phyloP scores from a whole-genome alignment of 2,797 vertebrate genomes.

The Dromococcyx pavoninus region DNA sequence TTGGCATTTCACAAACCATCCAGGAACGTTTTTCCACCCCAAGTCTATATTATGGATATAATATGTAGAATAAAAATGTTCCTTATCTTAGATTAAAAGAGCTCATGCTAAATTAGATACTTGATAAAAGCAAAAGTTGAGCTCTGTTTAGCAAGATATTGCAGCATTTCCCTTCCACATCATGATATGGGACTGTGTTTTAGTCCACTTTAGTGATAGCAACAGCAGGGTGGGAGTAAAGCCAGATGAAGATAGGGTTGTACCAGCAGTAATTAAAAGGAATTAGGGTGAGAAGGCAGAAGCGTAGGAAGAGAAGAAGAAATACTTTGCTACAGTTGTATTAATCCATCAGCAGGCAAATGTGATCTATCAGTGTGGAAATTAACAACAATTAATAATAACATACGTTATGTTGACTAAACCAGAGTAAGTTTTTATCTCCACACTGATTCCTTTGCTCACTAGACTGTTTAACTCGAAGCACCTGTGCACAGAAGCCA shows the following conservation, averaged over 20 bases:
- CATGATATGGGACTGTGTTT: neutral
- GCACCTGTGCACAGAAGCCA: neutral
- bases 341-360: neutral
- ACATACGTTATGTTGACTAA: neutral
- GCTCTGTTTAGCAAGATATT: neutral
- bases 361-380: neutral
- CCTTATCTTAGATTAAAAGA: neutral
- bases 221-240: neutral
- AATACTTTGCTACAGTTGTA: neutral
- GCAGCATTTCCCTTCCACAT: neutral
- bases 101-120: neutral
- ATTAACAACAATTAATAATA: neutral
- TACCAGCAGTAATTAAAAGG: neutral
- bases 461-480: neutral
- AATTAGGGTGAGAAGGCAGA: neutral
- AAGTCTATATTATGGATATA: neutral
- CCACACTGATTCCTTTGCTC: neutral
- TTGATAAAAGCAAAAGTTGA: neutral
- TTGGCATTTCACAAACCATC: neutral
- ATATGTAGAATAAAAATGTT: neutral
- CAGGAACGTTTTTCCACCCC: neutral
- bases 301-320: neutral
- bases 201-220: neutral
- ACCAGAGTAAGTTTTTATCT: neutral
- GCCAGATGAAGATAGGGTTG: neutral